Evolutionary conservation across 2,113 vertebrate genomes (phyloP), one percentile per base, ranked within the genome.

Genomic region (Odontesthes bonariensis): DNA sequence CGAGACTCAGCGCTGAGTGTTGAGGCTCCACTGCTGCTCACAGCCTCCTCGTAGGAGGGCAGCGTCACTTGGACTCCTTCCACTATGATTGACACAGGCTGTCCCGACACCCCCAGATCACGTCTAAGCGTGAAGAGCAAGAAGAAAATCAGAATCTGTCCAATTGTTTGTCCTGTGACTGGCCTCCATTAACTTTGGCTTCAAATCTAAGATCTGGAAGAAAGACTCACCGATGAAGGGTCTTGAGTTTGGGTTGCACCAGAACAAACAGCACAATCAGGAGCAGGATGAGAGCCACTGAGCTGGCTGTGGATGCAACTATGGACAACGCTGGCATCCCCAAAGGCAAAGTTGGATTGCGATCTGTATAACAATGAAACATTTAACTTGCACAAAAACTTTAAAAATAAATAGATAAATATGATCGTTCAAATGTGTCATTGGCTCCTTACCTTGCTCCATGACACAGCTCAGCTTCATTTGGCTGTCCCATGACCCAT

Each of bases 161-260:
- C 31, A n/a, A n/a, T 32, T 61, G 14, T 51, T 44, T 52, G 6
- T 73, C 46, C 5, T 12, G 17, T 38, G 0, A 55, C 32, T 23
- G 38, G 16, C 27, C 31, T 35, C 5, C 32, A 55, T 31, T 23
- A n/a, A 5, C 7, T 54, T 58, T 44, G 7, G 5, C 8, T 69
- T 2, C n/a, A 12, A 3, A 27, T 4, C 1, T 35, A 1, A 60
- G 1, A 44, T 33, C 62, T 32, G 19, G 6, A 61, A n/a, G 9
- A 11, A 6, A 42, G 46, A 68, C 95, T 94, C 46, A 98, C 98
- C 98, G 96, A 86, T 99, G 96, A 75, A 99, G 96, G 0, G 97
- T 97, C 92, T 99, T 99, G 65, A 99, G 94, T 91, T 96, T 99
- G 46, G 98, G 98, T 91, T 99, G 98, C 86, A 99, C 90, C 88